Base-by-base conservation (phyloP, 2,113 vertebrate genomes). In the Forbesichthys agassizii region DNA sequence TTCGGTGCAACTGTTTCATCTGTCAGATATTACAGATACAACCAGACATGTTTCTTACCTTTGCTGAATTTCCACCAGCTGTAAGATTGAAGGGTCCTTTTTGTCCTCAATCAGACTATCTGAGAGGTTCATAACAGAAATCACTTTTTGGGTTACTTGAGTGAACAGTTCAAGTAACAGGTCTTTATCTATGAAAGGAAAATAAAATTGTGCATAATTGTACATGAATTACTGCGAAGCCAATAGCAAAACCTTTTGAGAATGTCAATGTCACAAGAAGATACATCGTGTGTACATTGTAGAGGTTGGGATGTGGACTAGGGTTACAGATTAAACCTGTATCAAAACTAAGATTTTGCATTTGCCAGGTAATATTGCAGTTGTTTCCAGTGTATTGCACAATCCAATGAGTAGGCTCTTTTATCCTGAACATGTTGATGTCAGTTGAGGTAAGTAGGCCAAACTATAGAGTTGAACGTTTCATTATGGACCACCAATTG, bases 61-160 rank as follows among this genome's bases (percentile, higher is more conserved):
- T 56, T 80, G 73, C n/a, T 77, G 58, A 63, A 42, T 74, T 61
- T 81, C 72, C 51, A 73, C 11, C 12, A 71, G 14, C 46, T 68
- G 74, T 46, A 64, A 53, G 18, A 60, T 2, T 47, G 54, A 76
- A 27, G 57, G 66, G 46, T 82, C 49, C 0, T 83, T 52, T 55
- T 11, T 57, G 0, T 75, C 69, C 12, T 72, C 61, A 47, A 71
- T 71, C 13, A 78, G 63, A 58, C 70, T 36, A 4, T 77, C 69
- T 61, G 84, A 72, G n/a, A 80, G 73, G 69, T 85, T 85, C 75
- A 85, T 79, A 61, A 89, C 79, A 69, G 88, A 86, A 69, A 89
- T 75, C 58, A 83, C 85, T 9, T 80, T 64, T 48, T 64, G 75
- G 42, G 82, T 85, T 68, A 88, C 80, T 20, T 76, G 16, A 36